Evolutionary conservation across 2,797 vertebrate species (phyloP).

Genomic region (Eptatretus atami): DNA sequence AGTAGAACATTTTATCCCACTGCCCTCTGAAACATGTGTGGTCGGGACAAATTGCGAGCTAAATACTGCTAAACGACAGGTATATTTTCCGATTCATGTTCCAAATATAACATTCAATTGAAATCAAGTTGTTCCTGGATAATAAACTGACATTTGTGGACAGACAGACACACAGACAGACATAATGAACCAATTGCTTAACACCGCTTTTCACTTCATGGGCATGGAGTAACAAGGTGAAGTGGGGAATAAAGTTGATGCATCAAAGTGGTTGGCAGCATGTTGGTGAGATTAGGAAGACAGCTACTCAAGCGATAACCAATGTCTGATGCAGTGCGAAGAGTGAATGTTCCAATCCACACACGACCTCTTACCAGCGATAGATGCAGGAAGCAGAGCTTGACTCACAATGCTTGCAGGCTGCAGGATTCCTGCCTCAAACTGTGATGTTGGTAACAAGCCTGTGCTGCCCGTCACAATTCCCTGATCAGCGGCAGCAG

Average conservation of each 20-base stretch:
- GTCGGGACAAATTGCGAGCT: background rate
- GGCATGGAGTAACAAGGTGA: background rate
- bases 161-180: too few relatives aligned
- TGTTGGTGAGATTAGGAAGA: background rate
- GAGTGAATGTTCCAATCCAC: background rate
- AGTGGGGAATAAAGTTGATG: too few relatives aligned
- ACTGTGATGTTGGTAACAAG: slow-evolving; percentile 20
- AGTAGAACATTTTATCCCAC: too few relatives aligned
- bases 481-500: too few relatives aligned
- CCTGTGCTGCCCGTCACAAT: too few relatives aligned
- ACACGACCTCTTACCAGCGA: slow-evolving; percentile 31
- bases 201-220: too few relatives aligned
- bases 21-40: background rate
- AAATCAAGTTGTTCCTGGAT: too few relatives aligned
- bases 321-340: background rate
- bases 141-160: too few relatives aligned
- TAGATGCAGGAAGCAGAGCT: slow-evolving; percentile 59
- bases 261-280: background rate
- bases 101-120: too few relatives aligned
- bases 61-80: too few relatives aligned
- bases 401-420: slow-evolving; percentile 51
- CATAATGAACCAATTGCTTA: too few relatives aligned
- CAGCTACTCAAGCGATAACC: background rate
- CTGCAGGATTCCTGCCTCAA: slow-evolving; percentile 52
- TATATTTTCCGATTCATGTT: too few relatives aligned